Evolutionary conservation across 2,888 invertebrate genomes (phyloP).

Genomic region (Gerris lacustris): DNA sequence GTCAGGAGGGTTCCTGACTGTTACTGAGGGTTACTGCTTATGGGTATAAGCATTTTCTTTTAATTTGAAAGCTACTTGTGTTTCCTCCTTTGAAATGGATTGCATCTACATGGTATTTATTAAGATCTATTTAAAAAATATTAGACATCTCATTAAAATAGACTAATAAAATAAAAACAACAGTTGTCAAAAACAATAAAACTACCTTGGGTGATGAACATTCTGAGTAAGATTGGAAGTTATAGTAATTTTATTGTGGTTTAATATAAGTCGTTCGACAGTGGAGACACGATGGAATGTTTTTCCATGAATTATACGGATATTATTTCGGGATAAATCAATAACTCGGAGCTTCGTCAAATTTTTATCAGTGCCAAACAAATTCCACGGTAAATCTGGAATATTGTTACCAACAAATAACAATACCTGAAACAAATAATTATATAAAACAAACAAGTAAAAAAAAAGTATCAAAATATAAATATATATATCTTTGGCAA

Average conservation of each 20-base stretch:
- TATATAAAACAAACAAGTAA: no score
- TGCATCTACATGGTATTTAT: no score
- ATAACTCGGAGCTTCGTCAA: slow-evolving; percentile 49
- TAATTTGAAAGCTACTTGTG: no score
- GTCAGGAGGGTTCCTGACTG: no score
- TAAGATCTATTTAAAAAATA: no score
- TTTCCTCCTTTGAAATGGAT: no score
- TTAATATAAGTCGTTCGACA: slow-evolving; percentile 54
- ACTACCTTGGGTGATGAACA: slow-evolving; percentile 46
- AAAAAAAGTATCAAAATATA: no score
- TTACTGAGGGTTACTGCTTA: no score
- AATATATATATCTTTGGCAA: no score
- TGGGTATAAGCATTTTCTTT: no score
- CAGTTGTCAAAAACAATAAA: background rate
- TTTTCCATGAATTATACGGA: slow-evolving; percentile 57
- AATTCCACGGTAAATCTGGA: slow-evolving; percentile 51
- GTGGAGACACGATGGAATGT: slow-evolving; percentile 58
- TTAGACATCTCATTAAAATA: background rate
- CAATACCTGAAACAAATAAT: slow-evolving; percentile 40
- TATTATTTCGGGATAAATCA: slow-evolving; percentile 62
- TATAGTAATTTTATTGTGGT: slow-evolving; percentile 57
- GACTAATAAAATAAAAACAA: background rate
- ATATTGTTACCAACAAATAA: slow-evolving; percentile 60
- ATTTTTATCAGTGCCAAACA: slow-evolving; percentile 53
- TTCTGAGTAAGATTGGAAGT: slow-evolving; percentile 40